Base-by-base conservation (phyloP, 2,797 vertebrate genomes). In the Megalops cyprinoides region DNA sequence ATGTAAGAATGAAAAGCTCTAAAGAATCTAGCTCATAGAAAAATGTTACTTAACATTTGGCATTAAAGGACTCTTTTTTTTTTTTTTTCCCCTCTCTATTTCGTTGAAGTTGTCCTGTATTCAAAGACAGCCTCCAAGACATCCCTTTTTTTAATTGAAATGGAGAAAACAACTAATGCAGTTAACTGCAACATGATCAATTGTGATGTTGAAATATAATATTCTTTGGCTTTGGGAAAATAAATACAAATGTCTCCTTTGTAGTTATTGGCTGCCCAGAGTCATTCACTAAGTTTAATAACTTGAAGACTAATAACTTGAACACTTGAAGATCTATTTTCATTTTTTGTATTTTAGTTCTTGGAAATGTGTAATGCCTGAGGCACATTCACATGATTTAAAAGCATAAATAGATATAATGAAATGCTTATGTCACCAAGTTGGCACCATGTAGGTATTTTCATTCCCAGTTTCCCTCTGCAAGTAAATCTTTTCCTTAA, bases 21-120 rank as follows among this genome's bases (percentile, higher is more conserved):
- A 67, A 31, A 67, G 28, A 34, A 48, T 14, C 51, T 49, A 23
- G 71, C 49, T 69, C 39, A 23, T 39, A 53, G 62, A 34, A 71
- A 71, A 55, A 71, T 71, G 37, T 44, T 44, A 71, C 37, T 39
- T 71, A 37, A 37, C n/a, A n/a, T 31, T 37, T 49, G 31, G 3
- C 15, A 75, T 46, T 34, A 56, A 20, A 48, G 20, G 28, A 23
- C 71, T 69, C 42, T 75, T 12, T 74, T 28, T 44, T 49, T 23
- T 8, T n/a, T 62, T 62, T 53, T 25, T 77, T 37, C 46, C 18
- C 75, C 20, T 74, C 46, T 73, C 25, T 37, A 18, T 74, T 80
- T 80, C 55, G 71, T 44, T 39, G 44, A 65, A 48, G 56, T 80
- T 55, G 28, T 37, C 14, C 74, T 79, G 60, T 75, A 55, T 18